These are phyloP conservation scores for Nephrotoma flavescens DNA, from an alignment of 2,888 invertebrate species.

Conservation along the genomic window DNA sequence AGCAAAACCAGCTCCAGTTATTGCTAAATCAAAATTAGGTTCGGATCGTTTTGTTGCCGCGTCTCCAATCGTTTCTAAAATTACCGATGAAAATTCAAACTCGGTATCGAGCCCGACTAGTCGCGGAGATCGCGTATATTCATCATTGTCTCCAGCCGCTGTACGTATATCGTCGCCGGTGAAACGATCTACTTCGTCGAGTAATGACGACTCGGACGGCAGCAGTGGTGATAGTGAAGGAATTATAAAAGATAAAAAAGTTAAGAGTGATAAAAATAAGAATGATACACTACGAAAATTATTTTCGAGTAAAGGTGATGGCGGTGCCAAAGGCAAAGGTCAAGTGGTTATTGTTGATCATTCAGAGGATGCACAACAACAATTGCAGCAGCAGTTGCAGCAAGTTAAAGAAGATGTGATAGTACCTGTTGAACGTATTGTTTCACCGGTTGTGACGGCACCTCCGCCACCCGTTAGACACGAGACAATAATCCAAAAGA, in stretches of 20 bases:
- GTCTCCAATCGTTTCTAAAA: not conserved
- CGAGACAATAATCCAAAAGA: constrained; percentile 7
- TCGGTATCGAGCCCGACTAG: not conserved
- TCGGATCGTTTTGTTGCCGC: not conserved
- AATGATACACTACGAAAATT: constrained; percentile 49
- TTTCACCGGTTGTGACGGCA: constrained; percentile 17
- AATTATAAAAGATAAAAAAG: constrained; percentile 16
- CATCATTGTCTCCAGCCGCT: not conserved
- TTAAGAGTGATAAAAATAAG: constrained; percentile 49
- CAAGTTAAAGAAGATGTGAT: constrained; percentile 24
- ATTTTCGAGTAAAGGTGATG: constrained; percentile 53
- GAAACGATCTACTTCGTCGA: constrained; percentile 8
- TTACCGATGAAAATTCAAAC: constrained; percentile 5
- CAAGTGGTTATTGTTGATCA: constrained; percentile 58
- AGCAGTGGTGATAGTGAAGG: constrained; percentile 18
- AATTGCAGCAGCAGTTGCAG: constrained; percentile 14
- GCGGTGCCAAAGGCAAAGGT: constrained; percentile 54
- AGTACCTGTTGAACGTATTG: constrained; percentile 16
- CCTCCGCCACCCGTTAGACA: constrained; percentile 9
- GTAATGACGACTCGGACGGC: constrained; percentile 15
- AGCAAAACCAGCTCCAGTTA: constrained; percentile 8
- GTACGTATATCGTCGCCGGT: not conserved
- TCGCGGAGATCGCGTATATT: not conserved
- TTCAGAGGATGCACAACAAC: constrained; percentile 33
- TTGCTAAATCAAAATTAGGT: not conserved